A percentile compares a stretch with the other conserved stretches of the same genome.
Evolutionary conservation across 1,140 invertebrate species (phyloP).

Genomic region (Drosophila albomicans): DNA sequence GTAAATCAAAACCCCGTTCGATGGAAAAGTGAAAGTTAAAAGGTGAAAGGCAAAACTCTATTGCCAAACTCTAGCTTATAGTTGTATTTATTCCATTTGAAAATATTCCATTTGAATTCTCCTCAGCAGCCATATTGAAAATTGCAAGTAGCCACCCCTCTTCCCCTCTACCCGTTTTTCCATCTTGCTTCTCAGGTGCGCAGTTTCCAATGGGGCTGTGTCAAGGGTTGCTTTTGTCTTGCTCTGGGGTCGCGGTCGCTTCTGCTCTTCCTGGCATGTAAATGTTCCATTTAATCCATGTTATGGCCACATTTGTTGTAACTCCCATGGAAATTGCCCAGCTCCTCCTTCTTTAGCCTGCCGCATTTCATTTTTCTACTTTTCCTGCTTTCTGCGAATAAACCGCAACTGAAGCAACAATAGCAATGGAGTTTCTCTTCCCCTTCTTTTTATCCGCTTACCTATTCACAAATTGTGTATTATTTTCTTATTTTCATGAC

Average conservation of each 20-base stretch:
- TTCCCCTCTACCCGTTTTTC: conserved; percentile 32
- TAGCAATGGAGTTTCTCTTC: conserved; percentile 26
- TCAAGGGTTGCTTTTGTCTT: conserved; percentile 36
- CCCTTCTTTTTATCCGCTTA: conserved; percentile 19
- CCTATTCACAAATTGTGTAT: conserved; percentile 57
- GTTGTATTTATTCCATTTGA: conserved; percentile 17
- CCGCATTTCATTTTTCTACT: background rate
- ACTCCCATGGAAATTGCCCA: conserved; percentile 64
- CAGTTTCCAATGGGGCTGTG: conserved; percentile 18
- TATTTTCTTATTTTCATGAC: conserved; percentile 60
- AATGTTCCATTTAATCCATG: conserved; percentile 72
- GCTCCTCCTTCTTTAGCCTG: conserved; percentile 38
- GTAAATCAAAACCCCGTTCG: conserved; percentile 68
- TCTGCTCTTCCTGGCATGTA: conserved; percentile 62
- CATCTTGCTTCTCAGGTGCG: conserved; percentile 2
- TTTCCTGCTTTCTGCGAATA: conserved; percentile 22
- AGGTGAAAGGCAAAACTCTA: conserved; percentile 15
- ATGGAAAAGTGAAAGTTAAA: conserved; percentile 56
- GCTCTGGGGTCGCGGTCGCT: conserved; percentile 35
- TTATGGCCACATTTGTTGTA: conserved; percentile 70
- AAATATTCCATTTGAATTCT: conserved; percentile 1
- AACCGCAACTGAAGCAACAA: conserved; percentile 58
- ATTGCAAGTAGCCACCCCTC: conserved; percentile 42
- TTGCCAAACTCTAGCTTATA: background rate
- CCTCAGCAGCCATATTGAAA: conserved; percentile 57